Conservation (phyloP, 2,113 vertebrate genomes). For the Nymphicus hollandicus region DNA sequence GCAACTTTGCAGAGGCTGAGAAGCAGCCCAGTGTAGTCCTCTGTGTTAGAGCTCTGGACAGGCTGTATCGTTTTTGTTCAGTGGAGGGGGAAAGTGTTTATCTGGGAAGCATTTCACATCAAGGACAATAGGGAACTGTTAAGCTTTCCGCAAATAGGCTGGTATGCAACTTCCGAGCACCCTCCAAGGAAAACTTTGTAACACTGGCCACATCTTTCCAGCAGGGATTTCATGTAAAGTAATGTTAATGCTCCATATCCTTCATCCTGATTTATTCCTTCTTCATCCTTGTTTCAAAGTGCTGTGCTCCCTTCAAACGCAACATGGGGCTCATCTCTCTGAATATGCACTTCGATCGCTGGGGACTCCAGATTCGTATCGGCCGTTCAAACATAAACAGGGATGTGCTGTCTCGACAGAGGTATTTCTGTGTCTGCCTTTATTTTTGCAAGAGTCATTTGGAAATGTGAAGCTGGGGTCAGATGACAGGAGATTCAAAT, state of each 20-base stretch:
- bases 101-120: slow-evolving; percentile 32
- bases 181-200: slow-evolving; percentile 9
- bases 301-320: neutral
- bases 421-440: slow-evolving; percentile 12
- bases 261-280: slow-evolving; percentile 40
- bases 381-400: neutral
- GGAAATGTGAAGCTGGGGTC: neutral
- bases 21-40: neutral
- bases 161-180: neutral
- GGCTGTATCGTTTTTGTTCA: slow-evolving; percentile 10
- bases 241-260: neutral
- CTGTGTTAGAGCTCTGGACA: neutral
- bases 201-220: neutral
- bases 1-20: neutral
- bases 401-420: neutral
- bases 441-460: neutral
- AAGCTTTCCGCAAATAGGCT: slow-evolving; percentile 38
- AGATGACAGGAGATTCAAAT: neutral
- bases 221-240: slow-evolving; percentile 4
- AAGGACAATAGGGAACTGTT: slow-evolving; percentile 50
- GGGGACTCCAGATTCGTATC: neutral
- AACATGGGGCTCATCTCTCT: neutral
- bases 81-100: slow-evolving; percentile 27
- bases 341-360: neutral
- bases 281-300: neutral